Evolutionary conservation across 2,888 invertebrate species (phyloP), one percentile per base, ranked within the genome.

Genomic region (Eupithecia subfuscata): DNA sequence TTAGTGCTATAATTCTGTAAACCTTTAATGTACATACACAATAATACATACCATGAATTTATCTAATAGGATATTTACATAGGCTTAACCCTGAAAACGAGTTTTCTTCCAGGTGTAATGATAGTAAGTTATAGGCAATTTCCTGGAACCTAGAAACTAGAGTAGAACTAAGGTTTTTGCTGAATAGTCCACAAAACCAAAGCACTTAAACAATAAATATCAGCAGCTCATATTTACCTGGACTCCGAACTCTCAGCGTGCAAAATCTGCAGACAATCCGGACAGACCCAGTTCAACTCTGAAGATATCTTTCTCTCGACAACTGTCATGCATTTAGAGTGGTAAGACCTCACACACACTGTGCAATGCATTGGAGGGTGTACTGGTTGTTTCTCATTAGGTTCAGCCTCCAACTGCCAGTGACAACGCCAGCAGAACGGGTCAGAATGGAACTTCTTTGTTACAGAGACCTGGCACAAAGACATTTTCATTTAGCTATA

Each of bases 391-490:
- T 91, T 93, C 73, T 94, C 92, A 79, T 84, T 89, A 22, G 93
- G 86, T n/a, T 88, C 85, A 30, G 92, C 90, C 43, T 96, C 96
- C 2, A 95, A 95, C 68, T 97, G 96, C 86, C 97, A 96, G 86
- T 98, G 98, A 85, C 99, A 99, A 79, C 97, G 95, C 98, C 99
- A 99, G 90, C 99, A 99, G 89, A 97, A 99, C 22, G 96, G 95
- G 90, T 98, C 98, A 86, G 95, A 95, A 37, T 95, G 86, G 2
- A 91, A 84, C 80, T 90, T 93, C 67, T 82, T 85, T 14, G 69
- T 75, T n/a, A 30, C 71, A 74, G 75, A 70, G 71, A 78, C 75
- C 91, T 92, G 83, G 2, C 70, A 72, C 70, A 79, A 76, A 80
- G 77, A 70, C 71, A 69, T 25, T 75, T 67, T 77, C 68, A 70